Percentiles rank a stretch among this genome's conserved stretches.
phyloP scores from a whole-genome alignment of 2,113 vertebrate genomes.

The Fregetta grallaria region DNA sequence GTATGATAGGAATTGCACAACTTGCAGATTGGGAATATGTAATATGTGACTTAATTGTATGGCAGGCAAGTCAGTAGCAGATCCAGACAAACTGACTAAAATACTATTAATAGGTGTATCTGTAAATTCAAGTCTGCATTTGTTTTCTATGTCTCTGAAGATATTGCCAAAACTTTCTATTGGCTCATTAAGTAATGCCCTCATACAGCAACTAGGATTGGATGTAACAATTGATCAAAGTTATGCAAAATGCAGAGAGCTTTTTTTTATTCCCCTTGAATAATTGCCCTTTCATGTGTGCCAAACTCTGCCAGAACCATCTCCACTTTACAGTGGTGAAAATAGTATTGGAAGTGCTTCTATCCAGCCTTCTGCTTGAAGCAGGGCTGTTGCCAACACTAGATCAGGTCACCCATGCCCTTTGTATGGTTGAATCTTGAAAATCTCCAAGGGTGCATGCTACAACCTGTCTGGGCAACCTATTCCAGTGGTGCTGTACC shows the following conservation, averaged over 20 bases:
- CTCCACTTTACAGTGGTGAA: neutral
- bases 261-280: neutral
- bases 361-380: neutral
- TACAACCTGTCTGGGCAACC: neutral
- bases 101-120: neutral
- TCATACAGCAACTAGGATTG: rapidly evolving
- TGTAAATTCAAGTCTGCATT: neutral
- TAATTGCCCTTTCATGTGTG: neutral
- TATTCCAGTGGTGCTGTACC: neutral
- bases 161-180: neutral
- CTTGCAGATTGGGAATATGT: neutral
- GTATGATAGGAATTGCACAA: neutral
- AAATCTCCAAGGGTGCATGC: neutral
- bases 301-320: neutral
- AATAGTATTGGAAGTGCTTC: neutral
- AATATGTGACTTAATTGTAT: neutral
- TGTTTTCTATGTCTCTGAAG: neutral
- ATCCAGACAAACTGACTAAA: neutral
- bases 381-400: neutral
- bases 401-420: neutral
- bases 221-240: neutral
- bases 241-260: neutral
- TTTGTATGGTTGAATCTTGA: neutral
- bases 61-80: neutral
- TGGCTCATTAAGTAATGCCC: neutral